Conservation (phyloP, 2,113 vertebrate species). For the Lathamus discolor region DNA sequence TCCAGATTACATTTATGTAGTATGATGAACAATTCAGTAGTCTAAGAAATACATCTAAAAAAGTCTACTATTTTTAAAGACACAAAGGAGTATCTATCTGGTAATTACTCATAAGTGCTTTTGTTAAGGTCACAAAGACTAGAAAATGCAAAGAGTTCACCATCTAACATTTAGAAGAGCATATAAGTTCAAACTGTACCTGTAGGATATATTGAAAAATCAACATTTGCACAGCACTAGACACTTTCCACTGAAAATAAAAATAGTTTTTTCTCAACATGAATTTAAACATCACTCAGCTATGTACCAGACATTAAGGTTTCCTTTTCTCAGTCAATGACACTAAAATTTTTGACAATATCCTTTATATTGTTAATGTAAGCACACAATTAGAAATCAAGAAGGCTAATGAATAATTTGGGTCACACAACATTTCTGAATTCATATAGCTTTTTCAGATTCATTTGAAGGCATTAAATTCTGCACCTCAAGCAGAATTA, state of each 20-base stretch:
- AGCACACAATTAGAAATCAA: conserved; percentile 15
- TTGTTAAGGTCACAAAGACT: background rate
- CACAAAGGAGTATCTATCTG: background rate
- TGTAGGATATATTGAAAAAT: background rate
- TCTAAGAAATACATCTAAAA: background rate
- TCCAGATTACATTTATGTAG: conserved; percentile 31
- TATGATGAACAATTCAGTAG: background rate
- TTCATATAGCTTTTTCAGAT: background rate
- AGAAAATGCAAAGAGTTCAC: background rate
- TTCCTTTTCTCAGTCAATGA: conserved; percentile 2
- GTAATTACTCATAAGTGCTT: conserved; percentile 32
- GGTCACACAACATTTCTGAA: background rate
- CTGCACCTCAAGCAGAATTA: conserved; percentile 54
- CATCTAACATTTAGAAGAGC: background rate
- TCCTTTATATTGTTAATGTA: background rate
- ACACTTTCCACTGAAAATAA: background rate
- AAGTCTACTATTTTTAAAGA: background rate
- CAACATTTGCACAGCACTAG: background rate
- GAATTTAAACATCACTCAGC: background rate
- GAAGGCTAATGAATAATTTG: background rate
- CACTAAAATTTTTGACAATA: background rate
- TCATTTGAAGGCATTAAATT: background rate
- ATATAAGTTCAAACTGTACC: background rate
- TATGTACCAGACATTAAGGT: background rate
- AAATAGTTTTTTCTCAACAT: background rate